Evolutionary conservation across 1,140 invertebrate genomes (phyloP), one percentile per base, ranked within the genome.

Genomic region (Drosophila nannoptera): DNA sequence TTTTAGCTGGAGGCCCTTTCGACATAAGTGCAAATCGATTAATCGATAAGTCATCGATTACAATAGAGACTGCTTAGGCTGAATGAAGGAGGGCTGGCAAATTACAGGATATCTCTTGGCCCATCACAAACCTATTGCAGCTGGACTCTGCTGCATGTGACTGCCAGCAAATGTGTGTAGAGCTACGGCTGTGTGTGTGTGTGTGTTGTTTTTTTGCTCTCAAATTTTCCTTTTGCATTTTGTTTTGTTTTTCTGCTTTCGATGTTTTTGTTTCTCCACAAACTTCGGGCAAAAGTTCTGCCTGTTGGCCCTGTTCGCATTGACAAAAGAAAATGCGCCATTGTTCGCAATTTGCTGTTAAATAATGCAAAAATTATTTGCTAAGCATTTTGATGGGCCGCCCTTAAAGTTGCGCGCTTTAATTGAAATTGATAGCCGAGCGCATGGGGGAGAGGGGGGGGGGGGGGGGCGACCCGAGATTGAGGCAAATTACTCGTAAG

Each of bases 341-440:
- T 78, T 84, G 73, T 84, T 73, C 65, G 65, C 49, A 22, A 78
- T 78, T 76, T 61, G 60, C 60, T 62, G 38, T 59, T 48, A 65
- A 75, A 83, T 78, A 80, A 76, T 80, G 50, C 38, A 29, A n/a
- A 76, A 80, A 84, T 76, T 68, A 73, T 84, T 73, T 58, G 40
- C 63, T 53, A 72, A 69, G 43, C 32, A 22, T 38, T 46, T 42
- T 49, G 55, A 52, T 54, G 16, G 33, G 35, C 11, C 5, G 35
- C 32, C 16, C 14, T 36, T 66, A 32, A 61, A 64, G 31, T 64
- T 38, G 33, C 53, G n/a, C 31, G 12, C 38, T 67, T 64, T 80
- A 76, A 83, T 84, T 73, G 69, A 74, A 69, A 84, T 84, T 70
- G 59, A 84, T 84, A 48, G 54, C 8, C 12, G 42, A 45, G 38